A percentile compares a stretch with the other conserved stretches of the same genome.
Conservation (phyloP, 2,797 vertebrate genomes). For the Silurus lanzhouensis region DNA sequence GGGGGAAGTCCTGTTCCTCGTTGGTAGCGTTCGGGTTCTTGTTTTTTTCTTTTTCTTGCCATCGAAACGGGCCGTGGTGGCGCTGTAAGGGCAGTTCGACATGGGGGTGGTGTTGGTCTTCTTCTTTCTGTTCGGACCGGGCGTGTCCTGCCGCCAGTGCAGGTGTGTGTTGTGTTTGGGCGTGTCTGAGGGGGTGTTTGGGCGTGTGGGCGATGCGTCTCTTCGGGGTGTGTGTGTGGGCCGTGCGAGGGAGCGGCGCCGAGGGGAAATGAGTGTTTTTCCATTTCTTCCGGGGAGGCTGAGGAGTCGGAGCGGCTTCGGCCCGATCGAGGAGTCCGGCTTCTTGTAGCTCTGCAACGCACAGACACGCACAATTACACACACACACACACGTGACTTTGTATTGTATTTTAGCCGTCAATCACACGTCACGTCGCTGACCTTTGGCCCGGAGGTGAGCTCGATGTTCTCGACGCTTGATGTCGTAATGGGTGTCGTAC, state of each 20-base stretch:
- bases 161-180: slow-evolving; percentile 23
- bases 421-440: slow-evolving; percentile 50
- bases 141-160: slow-evolving; percentile 37
- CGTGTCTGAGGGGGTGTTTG: slow-evolving; percentile 33
- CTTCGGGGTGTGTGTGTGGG: slow-evolving; percentile 25
- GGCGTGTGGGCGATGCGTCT: slow-evolving; percentile 49
- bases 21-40: slow-evolving; percentile 8
- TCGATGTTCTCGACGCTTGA: slow-evolving; percentile 70
- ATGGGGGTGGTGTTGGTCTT: background rate
- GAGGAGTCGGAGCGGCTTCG: slow-evolving; percentile 39
- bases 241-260: slow-evolving; percentile 27
- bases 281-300: slow-evolving; percentile 67
- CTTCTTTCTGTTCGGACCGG: slow-evolving; percentile 35
- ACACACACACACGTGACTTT: background rate
- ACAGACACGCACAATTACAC: slow-evolving; percentile 14
- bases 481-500: slow-evolving; percentile 79
- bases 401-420: slow-evolving; percentile 46
- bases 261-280: slow-evolving; percentile 53
- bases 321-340: slow-evolving; percentile 41
- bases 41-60: slow-evolving; percentile 33
- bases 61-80: slow-evolving; percentile 44
- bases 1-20: slow-evolving; percentile 67
- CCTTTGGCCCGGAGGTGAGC: slow-evolving; percentile 77
- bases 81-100: slow-evolving; percentile 27
- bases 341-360: slow-evolving; percentile 64